These are phyloP conservation scores for Nyctalus aviator DNA, from an alignment of 2,797 vertebrate species.

Conservation along the genomic window DNA sequence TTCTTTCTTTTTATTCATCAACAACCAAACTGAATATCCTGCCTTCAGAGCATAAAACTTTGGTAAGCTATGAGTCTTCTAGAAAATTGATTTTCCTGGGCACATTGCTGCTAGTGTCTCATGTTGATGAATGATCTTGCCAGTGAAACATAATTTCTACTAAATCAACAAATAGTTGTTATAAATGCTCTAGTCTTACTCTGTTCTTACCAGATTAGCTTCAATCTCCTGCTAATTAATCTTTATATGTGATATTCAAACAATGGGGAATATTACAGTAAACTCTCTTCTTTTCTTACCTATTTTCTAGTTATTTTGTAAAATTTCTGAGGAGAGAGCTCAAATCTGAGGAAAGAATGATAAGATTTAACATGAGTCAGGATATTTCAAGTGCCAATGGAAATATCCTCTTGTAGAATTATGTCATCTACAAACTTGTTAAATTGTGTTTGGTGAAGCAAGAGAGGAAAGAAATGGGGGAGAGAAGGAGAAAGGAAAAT, in stretches of 20 bases:
- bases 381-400: not conserved
- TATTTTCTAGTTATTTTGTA: conserved; percentile 63
- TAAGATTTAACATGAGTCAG: conserved; percentile 61
- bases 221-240: conserved; percentile 85
- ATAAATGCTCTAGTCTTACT: conserved; percentile 83
- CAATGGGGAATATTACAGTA: conserved; percentile 79
- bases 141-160: conserved; percentile 87
- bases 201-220: conserved; percentile 83
- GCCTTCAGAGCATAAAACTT: conserved; percentile 77
- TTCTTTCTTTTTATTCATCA: conserved; percentile 70
- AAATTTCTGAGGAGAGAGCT: conserved; percentile 27
- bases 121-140: conserved; percentile 86
- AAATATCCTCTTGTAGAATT: not conserved
- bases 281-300: conserved; percentile 36
- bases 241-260: conserved; percentile 83
- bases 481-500: not conserved
- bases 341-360: not conserved
- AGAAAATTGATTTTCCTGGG: conserved; percentile 87
- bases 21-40: conserved; percentile 71
- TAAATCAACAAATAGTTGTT: conserved; percentile 89
- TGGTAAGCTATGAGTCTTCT: conserved; percentile 77
- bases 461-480: not conserved
- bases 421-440: not conserved
- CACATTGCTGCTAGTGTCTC: conserved; percentile 77
- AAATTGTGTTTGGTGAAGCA: not conserved